These are phyloP conservation scores for Porites rus DNA, from an alignment of 92 coral and sea anemone species.

Conservation along the genomic window DNA sequence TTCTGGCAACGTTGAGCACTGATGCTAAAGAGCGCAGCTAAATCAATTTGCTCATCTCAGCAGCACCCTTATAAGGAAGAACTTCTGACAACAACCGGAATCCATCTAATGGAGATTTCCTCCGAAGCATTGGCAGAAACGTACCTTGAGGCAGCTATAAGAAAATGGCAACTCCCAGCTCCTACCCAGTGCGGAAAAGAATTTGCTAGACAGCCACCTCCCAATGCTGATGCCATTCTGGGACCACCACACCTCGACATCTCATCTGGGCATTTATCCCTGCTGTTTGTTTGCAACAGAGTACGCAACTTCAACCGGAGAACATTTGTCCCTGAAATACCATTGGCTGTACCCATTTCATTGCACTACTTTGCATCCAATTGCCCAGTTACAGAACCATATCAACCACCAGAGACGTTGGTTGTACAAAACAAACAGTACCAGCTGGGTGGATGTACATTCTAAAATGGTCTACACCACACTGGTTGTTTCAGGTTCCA, in stretches of 20 bases:
- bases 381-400: no score
- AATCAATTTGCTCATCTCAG: conserved; percentile 23
- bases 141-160: conserved; percentile 22
- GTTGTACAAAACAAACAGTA: no score
- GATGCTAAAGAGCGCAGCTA: conserved; percentile 4
- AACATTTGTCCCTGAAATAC: no score
- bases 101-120: conserved; percentile 22
- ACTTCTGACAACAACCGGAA: neutral
- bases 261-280: neutral
- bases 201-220: conserved; percentile 11
- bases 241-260: conserved; percentile 25
- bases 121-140: neutral
- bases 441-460: no score
- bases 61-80: conserved; percentile 4
- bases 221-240: conserved; percentile 22
- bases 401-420: no score
- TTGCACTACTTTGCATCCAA: no score
- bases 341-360: no score
- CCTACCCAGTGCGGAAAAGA: neutral
- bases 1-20: conserved; percentile 8
- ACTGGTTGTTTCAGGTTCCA: no score
- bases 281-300: conserved; percentile 23
- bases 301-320: neutral
- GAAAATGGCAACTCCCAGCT: conserved; percentile 27
- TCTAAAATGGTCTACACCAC: no score